phyloP scores from a whole-genome alignment of 2,888 invertebrate genomes.

The Clusia tigrina region DNA sequence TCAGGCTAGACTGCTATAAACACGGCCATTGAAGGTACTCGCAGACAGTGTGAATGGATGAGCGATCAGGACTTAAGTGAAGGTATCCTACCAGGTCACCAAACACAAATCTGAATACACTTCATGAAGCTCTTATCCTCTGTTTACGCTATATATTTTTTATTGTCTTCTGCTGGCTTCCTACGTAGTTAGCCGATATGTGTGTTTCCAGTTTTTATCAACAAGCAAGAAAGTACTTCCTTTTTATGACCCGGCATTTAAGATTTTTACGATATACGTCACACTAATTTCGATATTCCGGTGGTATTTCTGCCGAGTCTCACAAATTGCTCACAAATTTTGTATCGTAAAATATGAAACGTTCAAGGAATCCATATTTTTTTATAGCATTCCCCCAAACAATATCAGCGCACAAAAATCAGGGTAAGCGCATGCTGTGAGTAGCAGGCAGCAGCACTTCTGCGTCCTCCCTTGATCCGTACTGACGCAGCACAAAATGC shows the following conservation, averaged over 20 bases:
- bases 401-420: slow-evolving; percentile 23
- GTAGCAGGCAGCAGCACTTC: no score
- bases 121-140: no score
- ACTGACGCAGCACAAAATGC: slow-evolving; percentile 57
- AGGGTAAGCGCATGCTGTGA: slow-evolving; percentile 27
- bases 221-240: slow-evolving; percentile 2
- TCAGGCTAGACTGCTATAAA: no score
- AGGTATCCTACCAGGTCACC: no score
- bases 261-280: slow-evolving; percentile 34
- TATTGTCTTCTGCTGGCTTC: no score
- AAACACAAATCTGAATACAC: no score
- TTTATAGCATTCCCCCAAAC: slow-evolving; percentile 28
- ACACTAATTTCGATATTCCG: slow-evolving; percentile 28
- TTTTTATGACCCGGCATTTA: slow-evolving; percentile 25
- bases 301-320: slow-evolving; percentile 34
- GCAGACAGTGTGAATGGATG: no score
- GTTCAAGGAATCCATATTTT: slow-evolving; percentile 40
- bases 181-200: no score
- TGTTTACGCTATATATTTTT: no score
- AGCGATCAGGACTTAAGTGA: no score
- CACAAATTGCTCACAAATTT: slow-evolving; percentile 49
- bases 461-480: slow-evolving; percentile 16
- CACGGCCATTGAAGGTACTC: no score
- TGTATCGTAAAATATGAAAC: slow-evolving; percentile 47
- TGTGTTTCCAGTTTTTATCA: background rate